Evolutionary conservation across 2,888 invertebrate genomes (phyloP).

Genomic region (Microctonus aethiopoides): DNA sequence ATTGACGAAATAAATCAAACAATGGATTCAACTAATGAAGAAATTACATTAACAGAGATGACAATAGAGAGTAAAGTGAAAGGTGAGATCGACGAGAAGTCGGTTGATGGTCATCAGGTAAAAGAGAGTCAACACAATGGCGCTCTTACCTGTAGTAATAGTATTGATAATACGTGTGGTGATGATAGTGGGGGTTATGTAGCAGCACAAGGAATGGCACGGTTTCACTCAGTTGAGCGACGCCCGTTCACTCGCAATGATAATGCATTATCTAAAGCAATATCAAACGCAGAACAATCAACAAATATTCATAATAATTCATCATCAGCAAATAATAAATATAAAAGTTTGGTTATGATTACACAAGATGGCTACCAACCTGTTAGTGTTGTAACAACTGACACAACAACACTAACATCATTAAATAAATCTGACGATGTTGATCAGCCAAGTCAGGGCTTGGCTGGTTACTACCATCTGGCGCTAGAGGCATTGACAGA

Average conservation of each 20-base stretch:
- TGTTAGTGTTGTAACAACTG: constrained; percentile 81
- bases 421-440: constrained; percentile 68
- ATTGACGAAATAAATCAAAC: constrained; percentile 38
- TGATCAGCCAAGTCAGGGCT: constrained; percentile 71
- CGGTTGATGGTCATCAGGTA: constrained; percentile 32
- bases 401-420: constrained; percentile 77
- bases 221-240: constrained; percentile 65
- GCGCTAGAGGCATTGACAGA: constrained; percentile 63
- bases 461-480: constrained; percentile 67
- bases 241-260: constrained; percentile 62
- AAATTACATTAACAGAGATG: background rate
- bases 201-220: constrained; percentile 57
- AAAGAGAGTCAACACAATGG: constrained; percentile 41
- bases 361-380: constrained; percentile 75
- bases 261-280: constrained; percentile 52
- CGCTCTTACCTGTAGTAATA: constrained; percentile 49
- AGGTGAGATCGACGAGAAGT: constrained; percentile 38
- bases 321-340: constrained; percentile 68
- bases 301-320: constrained; percentile 34
- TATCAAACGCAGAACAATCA: constrained; percentile 30
- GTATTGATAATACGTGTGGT: constrained; percentile 47
- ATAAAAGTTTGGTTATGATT: constrained; percentile 91
- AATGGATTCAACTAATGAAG: constrained; percentile 30
- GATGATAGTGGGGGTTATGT: constrained; percentile 48
- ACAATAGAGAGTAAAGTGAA: constrained; percentile 28